Evolutionary conservation across 2,888 invertebrate genomes (phyloP), one percentile per base, ranked within the genome.

Genomic region (Eupithecia exiguata): DNA sequence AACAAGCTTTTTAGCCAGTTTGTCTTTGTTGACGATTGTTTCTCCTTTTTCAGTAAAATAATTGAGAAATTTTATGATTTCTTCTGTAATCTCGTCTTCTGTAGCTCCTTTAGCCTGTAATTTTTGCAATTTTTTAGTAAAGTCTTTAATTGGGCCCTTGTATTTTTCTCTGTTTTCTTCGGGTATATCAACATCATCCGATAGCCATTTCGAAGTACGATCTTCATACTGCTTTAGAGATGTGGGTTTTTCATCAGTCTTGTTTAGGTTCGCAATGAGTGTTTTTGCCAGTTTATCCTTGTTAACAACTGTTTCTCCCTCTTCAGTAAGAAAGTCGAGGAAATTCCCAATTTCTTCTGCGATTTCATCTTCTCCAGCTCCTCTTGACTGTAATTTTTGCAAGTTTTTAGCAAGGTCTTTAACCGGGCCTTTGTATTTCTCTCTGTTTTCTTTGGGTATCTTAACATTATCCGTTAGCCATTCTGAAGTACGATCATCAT

Each of bases 391-490:
- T 3, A 72, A 36, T 18, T 62, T 25, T 25, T 70, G 67, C 12
- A 77, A 7, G 46, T 62, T 70, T 6, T 69, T n/a, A 12, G 69
- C 62, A 40, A 78, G 72, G 5, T 38, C 46, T 49, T 72, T 30
- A 16, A 77, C 43, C 10, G 68, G 30, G n/a, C 25, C 36, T 40
- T 18, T 36, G n/a, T 72, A 46, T 2, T 14, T 69, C 2, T 14
- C 68, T 68, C 65, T 75, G 2, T 68, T 38, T n/a, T 73, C n/a
- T 35, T 76, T 53, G 12, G 69, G 16, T 18, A 71, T 68, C 25
- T 65, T n/a, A 25, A 69, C 49, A 18, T 25, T 12, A 16, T 72
- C 70, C 5, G 71, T 65, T 21, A 77, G 38, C 75, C 71, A 73
- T 12, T 72, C 46, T 53, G 46, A 70, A 49, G 72, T 69, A 2